Evolutionary conservation across 1,140 invertebrate genomes (phyloP), one percentile per base, ranked within the genome.

Genomic region (Meteorus sp.): DNA sequence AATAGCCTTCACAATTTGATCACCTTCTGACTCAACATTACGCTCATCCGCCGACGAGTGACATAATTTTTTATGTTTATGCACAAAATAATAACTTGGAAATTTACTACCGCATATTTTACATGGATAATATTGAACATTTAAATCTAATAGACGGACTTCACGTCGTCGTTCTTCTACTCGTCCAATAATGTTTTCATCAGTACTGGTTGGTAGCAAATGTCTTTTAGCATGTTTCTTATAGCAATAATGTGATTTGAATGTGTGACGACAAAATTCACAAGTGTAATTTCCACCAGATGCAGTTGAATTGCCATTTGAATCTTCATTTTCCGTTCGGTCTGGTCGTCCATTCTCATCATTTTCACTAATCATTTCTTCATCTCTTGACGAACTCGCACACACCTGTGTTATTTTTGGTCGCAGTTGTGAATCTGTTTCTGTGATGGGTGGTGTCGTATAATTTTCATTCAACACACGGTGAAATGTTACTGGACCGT

Each of bases 31-130:
- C 43, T 64, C 35, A 56, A 27, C 4, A 64, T 63, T 51, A 13
- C 7, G 20, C 2, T 35, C 41, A n/a, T 29, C 41, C 22, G 19
- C 76, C 72, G 7, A 81, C 75, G 9, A 39, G 70, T 95, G 92
- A 73, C 91, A 93, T 61, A 91, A 70, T 77, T 93, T 93, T 20
- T 91, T 80, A 76, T 95, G 93, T 68, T 95, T 95, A 72, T 94
- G 93, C 2, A 95, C 93, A 79, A 95, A 95, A 73, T 95, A 95
- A 70, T 95, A 95, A 63, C 90, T 93, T 0, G 93, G 93, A 71
- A 95, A 95, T 78, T 94, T 94, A 70, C 86, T 91, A 19, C 93
- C 92, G 77, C 92, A 95, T 0, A 89, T 93, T 75, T 94, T 94
- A 78, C 93, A 95, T 0, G 92, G 92, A 77, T 94, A 95, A 79